Evolutionary conservation across 2,113 vertebrate genomes (phyloP).

Genomic region (Perca flavescens): DNA sequence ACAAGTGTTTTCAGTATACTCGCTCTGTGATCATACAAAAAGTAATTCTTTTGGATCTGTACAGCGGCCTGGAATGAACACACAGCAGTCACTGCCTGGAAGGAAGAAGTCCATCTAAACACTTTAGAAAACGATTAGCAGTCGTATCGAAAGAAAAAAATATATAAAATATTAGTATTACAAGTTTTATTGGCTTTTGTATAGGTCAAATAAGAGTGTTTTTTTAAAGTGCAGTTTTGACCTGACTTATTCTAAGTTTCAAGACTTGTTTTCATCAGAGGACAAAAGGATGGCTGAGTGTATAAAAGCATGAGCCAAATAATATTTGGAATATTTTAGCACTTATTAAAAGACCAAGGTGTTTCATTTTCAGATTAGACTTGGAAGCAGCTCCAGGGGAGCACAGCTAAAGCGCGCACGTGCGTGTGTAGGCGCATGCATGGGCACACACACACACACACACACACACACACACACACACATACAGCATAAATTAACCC

Average conservation of each 20-base stretch:
- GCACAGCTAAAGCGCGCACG: too few relatives aligned
- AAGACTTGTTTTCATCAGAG: not conserved
- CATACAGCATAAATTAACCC: conserved; percentile 38
- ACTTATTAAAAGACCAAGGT: conserved; percentile 76
- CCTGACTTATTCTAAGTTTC: not conserved
- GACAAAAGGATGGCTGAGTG: conserved; percentile 2
- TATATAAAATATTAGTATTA: not conserved
- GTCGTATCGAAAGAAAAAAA: not conserved
- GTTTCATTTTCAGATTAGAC: conserved; percentile 81
- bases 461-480: not conserved
- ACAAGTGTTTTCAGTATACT: not conserved
- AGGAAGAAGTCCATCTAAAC: conserved; percentile 24
- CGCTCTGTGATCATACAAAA: conserved; percentile 3
- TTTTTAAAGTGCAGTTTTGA: not conserved
- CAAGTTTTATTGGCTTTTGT: not conserved
- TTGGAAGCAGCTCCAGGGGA: conserved; percentile 32
- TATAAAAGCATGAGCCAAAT: conserved; percentile 41
- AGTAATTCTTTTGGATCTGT: conserved; percentile 10
- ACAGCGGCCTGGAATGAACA: conserved; percentile 23
- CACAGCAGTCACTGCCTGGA: not conserved
- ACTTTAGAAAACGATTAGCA: not conserved
- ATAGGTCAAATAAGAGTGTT: not conserved
- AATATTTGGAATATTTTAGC: conserved; percentile 75
- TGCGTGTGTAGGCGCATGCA: too few relatives aligned
- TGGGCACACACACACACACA: not conserved